Evolutionary conservation across 2,797 vertebrate species (phyloP), one percentile per base, ranked within the genome.

Genomic region (Antennarius maculatus): DNA sequence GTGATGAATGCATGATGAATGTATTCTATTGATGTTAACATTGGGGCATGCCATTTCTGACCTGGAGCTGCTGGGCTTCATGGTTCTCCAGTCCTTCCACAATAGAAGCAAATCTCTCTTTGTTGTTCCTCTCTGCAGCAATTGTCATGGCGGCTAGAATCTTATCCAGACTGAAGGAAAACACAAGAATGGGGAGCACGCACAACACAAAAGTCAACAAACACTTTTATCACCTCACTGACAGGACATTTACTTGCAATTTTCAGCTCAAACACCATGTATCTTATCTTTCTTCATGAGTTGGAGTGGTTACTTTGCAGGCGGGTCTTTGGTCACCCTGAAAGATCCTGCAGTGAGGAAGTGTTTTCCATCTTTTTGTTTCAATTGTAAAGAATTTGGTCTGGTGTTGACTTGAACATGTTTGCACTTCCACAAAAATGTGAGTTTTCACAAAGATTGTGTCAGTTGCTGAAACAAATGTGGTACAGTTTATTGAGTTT

Each of bases 21-120:
- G 46, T 59, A 39, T 54, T 17, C 13, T 1, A 9, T 27, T 50
- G 43, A 45, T 31, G 4, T 54, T 18, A 46, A 14, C 3, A 61
- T 41, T 37, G 51, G 4, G 16, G 15, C 42, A 57, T 66, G 13
- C n/a, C 10, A 55, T 54, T 57, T n/a, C 75, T 76, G 45, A 99
- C 97, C 96, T 99, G 97, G 69, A 99, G 94, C 66, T 97, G 97
- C 74, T 98, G 92, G 61, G 93, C 94, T 84, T 99, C 97, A 0
- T 99, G 96, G 88, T 98, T 99, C 90, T 99, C 95, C 84, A 99
- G 87, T 70, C 97, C 97, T 82, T 99, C 97, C 34, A 99, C 96
- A 68, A 99, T 97, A 50, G 94, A 87, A 69, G 96, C 93, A 84
- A 99, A 99, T 39, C 97, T 94, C 69, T 98, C 97, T 86, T 94